A percentile compares a stretch with the other conserved stretches of the same genome.
phyloP scores from a whole-genome alignment of 37 sponge, comb jelly and placozoan species.

The Corticium candelabrum region DNA sequence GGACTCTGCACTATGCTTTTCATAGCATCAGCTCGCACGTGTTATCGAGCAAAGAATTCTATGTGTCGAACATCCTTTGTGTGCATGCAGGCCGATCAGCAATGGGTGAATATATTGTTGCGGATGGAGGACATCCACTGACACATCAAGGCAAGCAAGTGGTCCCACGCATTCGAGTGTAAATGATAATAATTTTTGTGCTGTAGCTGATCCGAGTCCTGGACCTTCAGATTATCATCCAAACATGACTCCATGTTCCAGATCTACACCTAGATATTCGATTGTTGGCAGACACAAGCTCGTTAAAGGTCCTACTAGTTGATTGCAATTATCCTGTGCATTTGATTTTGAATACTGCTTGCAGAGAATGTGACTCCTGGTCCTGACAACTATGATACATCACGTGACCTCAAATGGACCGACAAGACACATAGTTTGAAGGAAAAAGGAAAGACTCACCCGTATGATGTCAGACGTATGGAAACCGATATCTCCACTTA shows the following conservation, averaged over 20 bases:
- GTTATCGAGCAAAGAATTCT: no score
- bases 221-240: neutral
- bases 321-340: neutral
- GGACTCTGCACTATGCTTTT: no score
- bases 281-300: neutral
- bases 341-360: neutral
- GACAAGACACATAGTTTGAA: slow-evolving; percentile 24
- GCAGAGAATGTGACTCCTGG: slow-evolving; percentile 3
- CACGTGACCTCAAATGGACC: slow-evolving; percentile 17
- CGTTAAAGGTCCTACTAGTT: neutral
- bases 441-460: slow-evolving; percentile 27
- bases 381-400: slow-evolving; percentile 30
- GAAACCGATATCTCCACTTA: neutral
- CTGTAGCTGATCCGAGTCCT: neutral
- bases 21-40: no score
- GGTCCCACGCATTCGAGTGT: no score
- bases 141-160: slow-evolving; percentile 10
- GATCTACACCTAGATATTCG: neutral
- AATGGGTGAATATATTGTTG: slow-evolving; percentile 41
- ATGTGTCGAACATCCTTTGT: no score
- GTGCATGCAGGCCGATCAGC: slow-evolving; percentile 20
- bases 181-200: neutral
- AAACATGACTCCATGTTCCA: neutral
- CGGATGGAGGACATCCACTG: slow-evolving; percentile 29
- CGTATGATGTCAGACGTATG: slow-evolving; percentile 33